Percentiles rank a stretch among this genome's conserved stretches.
These are phyloP conservation scores for Thereuonema tuberculata DNA, from an alignment of 1,140 invertebrate genomes.

Conservation along the genomic window DNA sequence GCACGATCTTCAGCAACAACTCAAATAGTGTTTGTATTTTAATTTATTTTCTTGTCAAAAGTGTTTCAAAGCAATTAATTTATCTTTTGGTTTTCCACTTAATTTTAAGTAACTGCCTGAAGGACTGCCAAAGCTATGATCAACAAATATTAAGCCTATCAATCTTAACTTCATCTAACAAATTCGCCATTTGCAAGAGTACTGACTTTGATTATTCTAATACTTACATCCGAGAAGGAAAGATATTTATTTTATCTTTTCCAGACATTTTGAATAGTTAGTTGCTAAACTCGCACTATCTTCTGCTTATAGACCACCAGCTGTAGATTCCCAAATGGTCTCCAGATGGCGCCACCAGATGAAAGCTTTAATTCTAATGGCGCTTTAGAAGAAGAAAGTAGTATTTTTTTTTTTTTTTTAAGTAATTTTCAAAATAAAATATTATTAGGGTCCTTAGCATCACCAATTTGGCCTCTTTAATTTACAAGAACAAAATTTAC, in stretches of 20 bases:
- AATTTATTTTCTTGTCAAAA: no score
- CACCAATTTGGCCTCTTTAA: no score
- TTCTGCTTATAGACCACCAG: neutral
- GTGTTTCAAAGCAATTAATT: no score
- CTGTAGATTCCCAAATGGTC: neutral
- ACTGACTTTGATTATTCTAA: neutral
- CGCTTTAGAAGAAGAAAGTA: neutral
- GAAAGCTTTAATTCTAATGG: neutral
- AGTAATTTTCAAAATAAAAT: neutral
- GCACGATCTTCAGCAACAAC: no score
- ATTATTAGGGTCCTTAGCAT: neutral
- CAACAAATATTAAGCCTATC: no score
- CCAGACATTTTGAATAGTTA: conserved; percentile 54
- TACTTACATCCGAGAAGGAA: conserved; percentile 93
- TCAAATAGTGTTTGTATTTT: no score
- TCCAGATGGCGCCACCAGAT: neutral
- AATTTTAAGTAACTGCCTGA: no score
- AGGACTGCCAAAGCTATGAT: no score
- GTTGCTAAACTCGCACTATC: neutral
- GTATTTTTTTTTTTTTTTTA: no score
- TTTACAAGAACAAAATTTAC: no score
- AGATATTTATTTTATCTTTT: conserved; percentile 89
- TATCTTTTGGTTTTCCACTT: no score
- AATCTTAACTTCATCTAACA: no score
- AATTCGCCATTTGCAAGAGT: neutral